Conservation (phyloP, 2,888 invertebrate genomes). For the Stenoptilia bipunctidactyla region DNA sequence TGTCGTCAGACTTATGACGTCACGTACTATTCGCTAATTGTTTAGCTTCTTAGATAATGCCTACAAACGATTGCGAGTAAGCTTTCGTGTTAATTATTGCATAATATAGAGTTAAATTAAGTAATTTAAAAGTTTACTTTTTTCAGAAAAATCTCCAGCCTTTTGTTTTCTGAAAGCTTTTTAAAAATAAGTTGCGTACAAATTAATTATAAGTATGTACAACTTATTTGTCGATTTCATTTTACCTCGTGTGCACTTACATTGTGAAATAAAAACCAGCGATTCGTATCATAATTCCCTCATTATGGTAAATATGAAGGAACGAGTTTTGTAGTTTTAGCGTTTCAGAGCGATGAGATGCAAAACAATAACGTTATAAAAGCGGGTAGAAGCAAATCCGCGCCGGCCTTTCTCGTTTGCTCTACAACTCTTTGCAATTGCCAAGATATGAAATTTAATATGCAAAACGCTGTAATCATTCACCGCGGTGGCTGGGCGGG, state of each 20-base stretch:
- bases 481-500: not conserved
- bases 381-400: not conserved
- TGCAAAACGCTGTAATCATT: slow-evolving; percentile 1
- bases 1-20: slow-evolving; percentile 24
- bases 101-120: too few species aligned
- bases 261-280: too few species aligned
- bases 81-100: not conserved
- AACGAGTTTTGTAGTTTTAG: too few species aligned
- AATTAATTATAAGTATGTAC: too few species aligned
- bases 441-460: slow-evolving; percentile 1
- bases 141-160: not conserved
- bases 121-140: too few species aligned
- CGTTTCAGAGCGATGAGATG: too few species aligned
- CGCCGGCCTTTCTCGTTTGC: not conserved
- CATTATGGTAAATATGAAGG: too few species aligned
- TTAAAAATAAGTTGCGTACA: too few species aligned
- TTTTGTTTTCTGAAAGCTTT: not conserved
- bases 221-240: too few species aligned
- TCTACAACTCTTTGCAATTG: not conserved
- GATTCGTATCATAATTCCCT: too few species aligned
- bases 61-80: not conserved
- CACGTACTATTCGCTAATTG: slow-evolving; percentile 11
- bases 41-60: not conserved
- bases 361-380: too few species aligned
- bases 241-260: too few species aligned